Evolutionary conservation across 2,797 vertebrate species (phyloP), one percentile per base, ranked within the genome.

Genomic region (Pygocentrus nattereri): DNA sequence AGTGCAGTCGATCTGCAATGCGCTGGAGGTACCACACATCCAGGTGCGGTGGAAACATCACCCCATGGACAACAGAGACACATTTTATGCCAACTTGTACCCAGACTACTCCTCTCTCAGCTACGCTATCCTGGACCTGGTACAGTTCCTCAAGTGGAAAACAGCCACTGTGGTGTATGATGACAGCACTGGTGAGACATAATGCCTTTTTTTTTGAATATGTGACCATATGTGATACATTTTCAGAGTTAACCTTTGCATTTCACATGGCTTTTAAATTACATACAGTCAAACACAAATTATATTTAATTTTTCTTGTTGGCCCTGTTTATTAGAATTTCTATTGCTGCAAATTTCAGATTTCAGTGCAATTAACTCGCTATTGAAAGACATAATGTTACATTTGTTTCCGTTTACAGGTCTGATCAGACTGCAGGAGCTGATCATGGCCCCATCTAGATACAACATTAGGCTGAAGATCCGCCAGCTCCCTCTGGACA

Each of bases 41-140:
- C 98, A 99, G 89, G 96, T 99, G 50, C 95, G 97, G n/a, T 99
- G 98, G 98, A 99, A 99, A 89, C 98, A 99, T 65, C 98, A 99
- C 84, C 98, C 98, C 0, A 88, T 98, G 96, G 98, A 99, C 92
- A 99, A 99, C 94, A 97, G 97, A 88, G 98, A 99, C 91, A 95
- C 93, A 78, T 99, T 99, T 93, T 99, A 99, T 10, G 97, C 98
- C 90, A 99, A 99, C 93, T 93, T 99, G 74, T 99, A 99, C 47
- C 98, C 98, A 0, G 98, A 99, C 93, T 99, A 99, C 4, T 97
- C 97, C 11, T 99, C 98, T 0, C 96, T 99, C 56, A 99, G 98
- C 93, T 98, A 98, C 0, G 98, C 97, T 86, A 99, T 99, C 81
- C 93, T 99, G 85, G 98, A 99, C 91, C 93, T 99, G 0, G 98